phyloP scores from a whole-genome alignment of 2,797 vertebrate genomes.

The Miichthys miiuy region DNA sequence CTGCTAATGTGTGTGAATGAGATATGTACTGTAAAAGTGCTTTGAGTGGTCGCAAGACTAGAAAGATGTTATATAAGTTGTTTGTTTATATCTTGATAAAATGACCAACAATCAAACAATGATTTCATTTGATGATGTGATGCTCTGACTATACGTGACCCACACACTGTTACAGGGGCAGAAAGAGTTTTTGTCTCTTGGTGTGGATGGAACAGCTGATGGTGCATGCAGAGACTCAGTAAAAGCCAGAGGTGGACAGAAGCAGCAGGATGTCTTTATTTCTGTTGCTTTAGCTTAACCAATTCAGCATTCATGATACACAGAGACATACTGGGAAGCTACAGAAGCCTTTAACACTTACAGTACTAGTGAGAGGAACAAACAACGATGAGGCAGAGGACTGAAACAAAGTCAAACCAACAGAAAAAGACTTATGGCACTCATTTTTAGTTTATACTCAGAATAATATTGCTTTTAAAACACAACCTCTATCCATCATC shows the following conservation, averaged over 20 bases:
- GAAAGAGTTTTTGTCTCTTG: background rate
- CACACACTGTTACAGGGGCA: too few species aligned
- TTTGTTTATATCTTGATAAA: background rate
- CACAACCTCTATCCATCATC: conserved; percentile 71
- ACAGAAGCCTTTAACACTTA: conserved; percentile 76
- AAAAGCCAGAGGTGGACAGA: conserved; percentile 54
- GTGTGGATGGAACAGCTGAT: background rate
- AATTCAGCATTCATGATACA: conserved; percentile 77
- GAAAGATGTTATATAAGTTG: too few species aligned
- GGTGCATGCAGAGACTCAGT: conserved; percentile 18
- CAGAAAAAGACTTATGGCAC: conserved; percentile 72
- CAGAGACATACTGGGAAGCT: conserved; percentile 75
- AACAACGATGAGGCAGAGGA: conserved; percentile 69
- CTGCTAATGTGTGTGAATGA: too few species aligned
- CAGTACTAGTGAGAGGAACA: conserved; percentile 71
- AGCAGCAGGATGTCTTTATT: conserved; percentile 79
- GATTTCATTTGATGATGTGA: background rate
- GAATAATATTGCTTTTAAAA: conserved; percentile 84
- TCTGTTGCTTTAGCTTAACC: conserved; percentile 76
- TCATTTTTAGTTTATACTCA: conserved; percentile 67
- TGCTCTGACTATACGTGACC: background rate
- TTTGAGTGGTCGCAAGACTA: too few species aligned
- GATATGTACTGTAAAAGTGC: too few species aligned
- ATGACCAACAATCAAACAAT: background rate
- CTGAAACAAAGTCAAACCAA: conserved; percentile 53